These are phyloP conservation scores for Pogonus chalceus DNA, from an alignment of 1,140 invertebrate genomes.

Conservation along the genomic window DNA sequence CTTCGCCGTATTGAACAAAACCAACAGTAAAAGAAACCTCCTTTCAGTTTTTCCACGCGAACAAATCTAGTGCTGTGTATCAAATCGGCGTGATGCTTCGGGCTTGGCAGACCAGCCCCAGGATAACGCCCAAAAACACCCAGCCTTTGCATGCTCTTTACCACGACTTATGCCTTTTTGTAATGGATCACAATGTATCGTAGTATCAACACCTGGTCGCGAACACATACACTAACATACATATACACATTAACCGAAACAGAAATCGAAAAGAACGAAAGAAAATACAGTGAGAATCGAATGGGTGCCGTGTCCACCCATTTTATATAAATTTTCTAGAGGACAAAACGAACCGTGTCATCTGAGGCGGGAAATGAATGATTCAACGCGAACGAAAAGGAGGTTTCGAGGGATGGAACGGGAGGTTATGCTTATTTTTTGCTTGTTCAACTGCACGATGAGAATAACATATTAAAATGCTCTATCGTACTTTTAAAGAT, in stretches of 20 bases:
- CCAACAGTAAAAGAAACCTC: no score
- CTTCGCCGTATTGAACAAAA: no score
- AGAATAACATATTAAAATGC: no score
- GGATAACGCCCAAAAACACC: slow-evolving; percentile 3
- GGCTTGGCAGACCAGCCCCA: background rate
- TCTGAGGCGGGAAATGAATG: background rate
- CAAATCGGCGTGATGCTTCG: background rate
- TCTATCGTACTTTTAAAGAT: background rate
- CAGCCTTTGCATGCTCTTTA: background rate
- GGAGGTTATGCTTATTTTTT: background rate
- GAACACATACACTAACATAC: no score
- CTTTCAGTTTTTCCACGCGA: no score
- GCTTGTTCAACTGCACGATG: background rate
- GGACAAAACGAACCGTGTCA: background rate
- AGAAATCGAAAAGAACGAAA: background rate
- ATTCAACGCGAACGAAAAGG: no score
- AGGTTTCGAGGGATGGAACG: background rate
- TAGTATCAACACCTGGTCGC: background rate
- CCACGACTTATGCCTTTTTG: background rate
- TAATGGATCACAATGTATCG: background rate
- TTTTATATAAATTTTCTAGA: slow-evolving; percentile 2
- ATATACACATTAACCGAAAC: no score
- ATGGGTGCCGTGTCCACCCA: background rate
- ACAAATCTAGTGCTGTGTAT: no score
- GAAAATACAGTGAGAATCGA: background rate